phyloP scores from a whole-genome alignment of 2,113 vertebrate species.

The Bagarius yarrelli region DNA sequence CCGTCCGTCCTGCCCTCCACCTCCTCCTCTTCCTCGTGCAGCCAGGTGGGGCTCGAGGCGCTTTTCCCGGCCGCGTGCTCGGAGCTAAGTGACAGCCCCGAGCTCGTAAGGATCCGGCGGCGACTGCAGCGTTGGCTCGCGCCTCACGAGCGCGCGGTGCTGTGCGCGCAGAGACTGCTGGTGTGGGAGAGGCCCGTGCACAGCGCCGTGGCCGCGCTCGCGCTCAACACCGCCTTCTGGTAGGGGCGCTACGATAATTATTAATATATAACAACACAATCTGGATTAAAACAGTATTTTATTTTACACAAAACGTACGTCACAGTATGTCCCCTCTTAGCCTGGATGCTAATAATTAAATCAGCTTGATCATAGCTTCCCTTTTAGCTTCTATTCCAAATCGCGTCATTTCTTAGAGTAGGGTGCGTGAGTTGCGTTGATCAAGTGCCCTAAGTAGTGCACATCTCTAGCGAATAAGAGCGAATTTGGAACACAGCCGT shows the following conservation, averaged over 20 bases:
- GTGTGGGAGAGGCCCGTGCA: conserved; percentile 93
- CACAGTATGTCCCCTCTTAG: background rate
- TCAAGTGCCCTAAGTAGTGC: background rate
- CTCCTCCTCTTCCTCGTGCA: background rate
- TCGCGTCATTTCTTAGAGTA: too few relatives aligned
- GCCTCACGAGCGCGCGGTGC: conserved; percentile 76
- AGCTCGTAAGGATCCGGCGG: conserved; percentile 73
- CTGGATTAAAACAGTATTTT: background rate
- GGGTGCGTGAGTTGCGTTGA: background rate
- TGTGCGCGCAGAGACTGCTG: conserved; percentile 81
- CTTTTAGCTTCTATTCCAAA: background rate
- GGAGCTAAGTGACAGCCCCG: conserved; percentile 58
- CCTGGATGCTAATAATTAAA: background rate
- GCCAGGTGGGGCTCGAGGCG: conserved; percentile 67
- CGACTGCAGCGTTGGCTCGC: conserved; percentile 77
- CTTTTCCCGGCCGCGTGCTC: conserved; percentile 66
- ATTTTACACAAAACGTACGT: background rate
- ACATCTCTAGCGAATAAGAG: too few relatives aligned
- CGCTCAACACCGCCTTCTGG: conserved; percentile 90
- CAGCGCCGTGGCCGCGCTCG: conserved; percentile 81
- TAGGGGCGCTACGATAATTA: conserved; percentile 58
- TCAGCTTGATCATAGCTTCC: background rate
- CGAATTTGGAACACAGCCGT: background rate
- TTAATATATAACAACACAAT: background rate
- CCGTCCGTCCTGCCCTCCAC: conserved; percentile 58